Evolutionary conservation across 37 sponge, comb jelly and placozoan genomes (phyloP).

Genomic region (Sycon ciliatum): DNA sequence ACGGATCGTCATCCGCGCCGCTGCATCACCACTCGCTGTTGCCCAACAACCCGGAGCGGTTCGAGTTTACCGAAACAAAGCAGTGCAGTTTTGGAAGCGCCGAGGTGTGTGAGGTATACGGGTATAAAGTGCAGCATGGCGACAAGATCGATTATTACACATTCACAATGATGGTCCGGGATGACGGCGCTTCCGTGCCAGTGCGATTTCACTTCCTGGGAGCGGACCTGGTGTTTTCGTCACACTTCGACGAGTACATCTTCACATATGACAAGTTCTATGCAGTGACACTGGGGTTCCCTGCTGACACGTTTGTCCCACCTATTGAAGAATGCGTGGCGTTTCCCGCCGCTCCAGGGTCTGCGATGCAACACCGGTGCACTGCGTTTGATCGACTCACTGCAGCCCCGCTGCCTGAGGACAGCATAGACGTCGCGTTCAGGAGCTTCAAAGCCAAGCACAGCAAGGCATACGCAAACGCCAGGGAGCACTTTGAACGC

Average conservation of each 20-base stretch:
- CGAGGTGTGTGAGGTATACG: background rate
- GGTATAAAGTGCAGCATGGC: constrained; percentile 2
- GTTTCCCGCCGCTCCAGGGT: no score
- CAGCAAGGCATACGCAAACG: constrained; percentile 36
- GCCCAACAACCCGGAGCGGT: no score
- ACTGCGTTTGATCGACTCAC: no score
- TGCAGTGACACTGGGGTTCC: no score
- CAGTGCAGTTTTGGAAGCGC: no score
- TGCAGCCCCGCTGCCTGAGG: no score
- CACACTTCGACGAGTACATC: constrained; percentile 80
- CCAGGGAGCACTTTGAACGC: constrained; percentile 39
- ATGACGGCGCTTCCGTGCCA: constrained; percentile 28
- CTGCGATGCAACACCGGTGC: no score
- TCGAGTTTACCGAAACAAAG: no score
- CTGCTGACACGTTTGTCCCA: no score
- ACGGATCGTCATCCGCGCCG: background rate
- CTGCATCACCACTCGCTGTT: background rate
- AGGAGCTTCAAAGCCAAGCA: constrained; percentile 54
- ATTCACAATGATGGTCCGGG: constrained; percentile 23
- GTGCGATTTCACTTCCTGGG: constrained; percentile 55
- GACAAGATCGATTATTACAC: constrained; percentile 51
- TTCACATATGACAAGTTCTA: constrained; percentile 45
- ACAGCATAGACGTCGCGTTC: constrained; percentile 38
- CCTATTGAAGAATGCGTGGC: no score
- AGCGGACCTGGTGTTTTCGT: constrained; percentile 69